A percentile compares a stretch with the other conserved stretches of the same genome.
phyloP scores from a whole-genome alignment of 2,113 vertebrate species.

The Cacatua alba region DNA sequence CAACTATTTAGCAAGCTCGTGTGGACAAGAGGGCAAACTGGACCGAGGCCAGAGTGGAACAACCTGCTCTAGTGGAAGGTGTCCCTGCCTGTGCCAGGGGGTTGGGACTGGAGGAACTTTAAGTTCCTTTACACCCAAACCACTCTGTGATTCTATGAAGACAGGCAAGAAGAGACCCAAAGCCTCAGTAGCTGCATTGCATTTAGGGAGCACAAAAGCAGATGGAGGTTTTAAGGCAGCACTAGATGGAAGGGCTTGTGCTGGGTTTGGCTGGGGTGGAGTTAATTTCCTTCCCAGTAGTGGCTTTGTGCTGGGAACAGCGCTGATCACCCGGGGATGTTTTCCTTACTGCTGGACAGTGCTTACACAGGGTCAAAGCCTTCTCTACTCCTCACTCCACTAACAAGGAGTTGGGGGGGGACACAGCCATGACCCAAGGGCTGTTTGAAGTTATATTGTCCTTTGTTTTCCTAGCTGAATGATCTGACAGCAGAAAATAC shows the following conservation, averaged over 20 bases:
- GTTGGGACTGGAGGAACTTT: not conserved
- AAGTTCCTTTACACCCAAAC: not conserved
- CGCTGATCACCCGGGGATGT: not conserved
- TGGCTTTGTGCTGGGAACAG: not conserved
- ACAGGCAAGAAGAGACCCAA: not conserved
- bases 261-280: not conserved
- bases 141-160: not conserved
- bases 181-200: not conserved
- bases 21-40: not conserved
- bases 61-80: not conserved
- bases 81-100: not conserved
- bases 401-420: not conserved
- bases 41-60: not conserved
- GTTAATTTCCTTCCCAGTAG: not conserved
- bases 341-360: not conserved
- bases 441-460: not conserved
- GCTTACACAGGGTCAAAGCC: not conserved
- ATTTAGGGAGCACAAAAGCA: not conserved
- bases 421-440: not conserved
- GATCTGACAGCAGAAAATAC: not conserved
- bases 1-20: not conserved
- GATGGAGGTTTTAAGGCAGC: not conserved
- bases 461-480: not conserved
- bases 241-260: not conserved
- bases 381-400: not conserved